Evolutionary conservation across 2,113 vertebrate species (phyloP).

Genomic region (Lynx canadensis): DNA sequence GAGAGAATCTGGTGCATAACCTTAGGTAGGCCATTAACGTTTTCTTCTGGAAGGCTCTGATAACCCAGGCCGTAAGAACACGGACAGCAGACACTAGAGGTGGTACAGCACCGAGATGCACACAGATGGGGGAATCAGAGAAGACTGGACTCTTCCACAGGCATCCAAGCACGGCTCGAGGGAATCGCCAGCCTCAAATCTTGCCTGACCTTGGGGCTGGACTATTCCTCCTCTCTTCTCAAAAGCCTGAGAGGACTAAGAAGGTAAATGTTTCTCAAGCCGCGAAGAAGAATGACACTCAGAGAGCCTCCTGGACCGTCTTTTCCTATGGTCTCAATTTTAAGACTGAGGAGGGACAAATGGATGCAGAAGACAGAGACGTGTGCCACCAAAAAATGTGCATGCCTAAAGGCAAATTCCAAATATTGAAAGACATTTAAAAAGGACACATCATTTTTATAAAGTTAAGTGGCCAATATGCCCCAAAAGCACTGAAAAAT

Average conservation of each 20-base stretch:
- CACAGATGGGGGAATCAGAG: not conserved
- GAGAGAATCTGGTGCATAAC: not conserved
- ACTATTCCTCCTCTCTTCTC: not conserved
- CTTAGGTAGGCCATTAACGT: not conserved
- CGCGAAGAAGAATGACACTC: not conserved
- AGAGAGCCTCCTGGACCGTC: too few species aligned
- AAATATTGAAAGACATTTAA: not conserved
- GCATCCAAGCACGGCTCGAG: not conserved
- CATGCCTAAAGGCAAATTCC: not conserved
- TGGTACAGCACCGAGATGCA: not conserved
- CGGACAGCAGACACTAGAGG: not conserved
- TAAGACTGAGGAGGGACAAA: not conserved
- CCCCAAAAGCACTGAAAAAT: not conserved
- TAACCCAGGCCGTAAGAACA: not conserved
- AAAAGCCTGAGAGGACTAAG: not conserved
- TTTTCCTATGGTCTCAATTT: not conserved
- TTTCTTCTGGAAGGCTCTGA: not conserved
- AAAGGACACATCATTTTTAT: not conserved
- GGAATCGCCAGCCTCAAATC: not conserved
- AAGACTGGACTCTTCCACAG: accelerated
- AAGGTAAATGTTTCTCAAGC: not conserved
- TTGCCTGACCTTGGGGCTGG: not conserved
- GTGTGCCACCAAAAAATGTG: not conserved
- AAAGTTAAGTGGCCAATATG: not conserved
- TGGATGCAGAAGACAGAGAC: not conserved